Evolutionary conservation across 64 coral and sea anemone genomes (phyloP).

Genomic region (Montipora capricornis): DNA sequence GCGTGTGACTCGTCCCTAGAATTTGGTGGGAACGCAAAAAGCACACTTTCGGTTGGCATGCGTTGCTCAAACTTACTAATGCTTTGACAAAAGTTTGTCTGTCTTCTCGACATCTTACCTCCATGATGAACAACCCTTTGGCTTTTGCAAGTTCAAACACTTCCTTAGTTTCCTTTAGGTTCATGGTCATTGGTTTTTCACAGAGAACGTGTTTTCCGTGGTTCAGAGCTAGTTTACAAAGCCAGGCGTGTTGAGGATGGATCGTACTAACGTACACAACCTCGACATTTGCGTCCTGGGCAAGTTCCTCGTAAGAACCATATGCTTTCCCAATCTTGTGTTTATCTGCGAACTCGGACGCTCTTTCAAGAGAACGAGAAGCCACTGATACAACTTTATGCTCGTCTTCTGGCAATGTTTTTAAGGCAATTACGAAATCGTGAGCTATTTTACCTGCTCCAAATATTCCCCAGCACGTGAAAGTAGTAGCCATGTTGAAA

Average conservation of each 20-base stretch:
- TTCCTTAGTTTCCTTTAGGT: conserved; percentile 79
- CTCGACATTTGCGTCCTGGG: conserved; percentile 68
- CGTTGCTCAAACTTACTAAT: too few relatives aligned
- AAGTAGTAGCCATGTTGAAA: conserved; percentile 5
- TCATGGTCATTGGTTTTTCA: conserved; percentile 94
- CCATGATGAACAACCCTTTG: conserved; percentile 92
- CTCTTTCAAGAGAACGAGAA: conserved; percentile 70
- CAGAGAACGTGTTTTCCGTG: conserved; percentile 96
- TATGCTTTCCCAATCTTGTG: conserved; percentile 74
- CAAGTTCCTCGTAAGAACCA: conserved; percentile 90
- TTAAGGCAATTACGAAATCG: conserved; percentile 90
- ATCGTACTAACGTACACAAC: conserved; percentile 84
- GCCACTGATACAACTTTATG: conserved; percentile 86
- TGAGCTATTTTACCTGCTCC: conserved; percentile 91
- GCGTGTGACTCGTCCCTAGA: too few relatives aligned
- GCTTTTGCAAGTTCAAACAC: conserved; percentile 76
- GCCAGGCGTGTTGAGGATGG: conserved; percentile 60
- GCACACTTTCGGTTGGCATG: too few relatives aligned
- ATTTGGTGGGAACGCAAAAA: too few relatives aligned
- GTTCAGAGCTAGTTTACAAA: conserved; percentile 84
- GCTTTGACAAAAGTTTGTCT: too few relatives aligned
- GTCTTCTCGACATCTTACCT: conserved; percentile 49
- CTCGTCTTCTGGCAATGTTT: conserved; percentile 89
- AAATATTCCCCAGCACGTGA: conserved; percentile 87
- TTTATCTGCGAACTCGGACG: conserved; percentile 60